Evolutionary conservation across 1,140 invertebrate species (phyloP), one percentile per base, ranked within the genome.

Genomic region (Stegodyphus mimosarum): DNA sequence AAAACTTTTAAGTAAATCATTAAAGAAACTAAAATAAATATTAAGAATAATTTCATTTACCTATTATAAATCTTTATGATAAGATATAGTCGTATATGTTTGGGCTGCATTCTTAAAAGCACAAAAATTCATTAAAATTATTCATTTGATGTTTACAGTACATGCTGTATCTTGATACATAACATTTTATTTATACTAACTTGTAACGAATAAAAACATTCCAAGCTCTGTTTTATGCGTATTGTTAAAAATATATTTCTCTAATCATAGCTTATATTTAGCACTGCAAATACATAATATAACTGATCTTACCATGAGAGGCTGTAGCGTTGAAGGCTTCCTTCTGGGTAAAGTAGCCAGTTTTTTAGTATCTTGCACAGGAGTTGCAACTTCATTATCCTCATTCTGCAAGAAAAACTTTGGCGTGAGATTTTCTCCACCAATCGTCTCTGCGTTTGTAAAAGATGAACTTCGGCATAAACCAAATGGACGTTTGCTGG

Each of bases 391-490:
- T 7, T 67, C 64, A 67, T 17, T 67, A 49, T 48, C 33, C 50
- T 71, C 69, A 71, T 71, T 49, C 50, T 50, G 33, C 10, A 50
- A 6, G n/a, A 71, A 50, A 13, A 71, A 71, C 6, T 50, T n/a
- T 13, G 69, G 69, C 11, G 69, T 10, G 50, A 6, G 11, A 49
- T 50, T 48, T 49, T 71, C 69, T n/a, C 7, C 9, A 5, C 7
- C 11, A 9, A 71, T 50, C 2, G 49, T 5, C 50, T 71, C 69
- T 50, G 69, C 69, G 50, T 71, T 71, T 10, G 71, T 60, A 66
- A 83, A 83, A 9, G 80, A 83, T 6, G 63, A 83, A 74, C 80
- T 83, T n/a, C 80, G 53, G 48, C 53, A 66, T 33, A 83, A 52
- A 5, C 55, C 55, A 13, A 83, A 73, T 15, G 80, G 70, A 7